Evolutionary conservation across 1,140 invertebrate genomes (phyloP).

Genomic region (Polypedilum vanderplanki): DNA sequence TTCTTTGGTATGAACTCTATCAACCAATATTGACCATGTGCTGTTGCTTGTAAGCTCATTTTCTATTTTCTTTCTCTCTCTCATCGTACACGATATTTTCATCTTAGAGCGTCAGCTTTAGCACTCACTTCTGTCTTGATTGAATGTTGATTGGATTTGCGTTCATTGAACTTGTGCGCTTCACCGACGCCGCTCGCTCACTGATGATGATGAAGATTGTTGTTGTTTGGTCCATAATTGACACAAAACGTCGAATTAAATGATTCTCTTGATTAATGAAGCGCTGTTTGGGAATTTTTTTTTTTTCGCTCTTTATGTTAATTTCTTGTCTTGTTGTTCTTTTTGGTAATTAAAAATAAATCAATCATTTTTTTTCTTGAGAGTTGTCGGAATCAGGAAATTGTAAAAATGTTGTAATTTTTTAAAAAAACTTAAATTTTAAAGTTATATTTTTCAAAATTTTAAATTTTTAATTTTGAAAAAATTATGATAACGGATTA

Average conservation of each 20-base stretch:
- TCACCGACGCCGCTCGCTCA: background rate
- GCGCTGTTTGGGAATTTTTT: too few species aligned
- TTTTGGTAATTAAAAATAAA: background rate
- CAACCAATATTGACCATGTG: background rate
- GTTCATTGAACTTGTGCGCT: constrained; percentile 8
- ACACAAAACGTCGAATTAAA: constrained; percentile 12
- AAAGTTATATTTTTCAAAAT: too few species aligned
- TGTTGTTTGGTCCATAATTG: background rate
- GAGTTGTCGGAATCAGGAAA: too few species aligned
- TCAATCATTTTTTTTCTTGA: background rate
- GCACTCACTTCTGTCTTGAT: background rate
- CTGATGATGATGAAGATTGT: background rate
- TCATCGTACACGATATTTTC: background rate
- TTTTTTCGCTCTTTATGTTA: too few species aligned
- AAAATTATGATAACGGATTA: too few species aligned
- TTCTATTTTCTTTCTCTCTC: background rate
- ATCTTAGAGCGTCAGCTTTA: background rate
- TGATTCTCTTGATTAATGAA: too few species aligned
- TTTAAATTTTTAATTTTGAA: too few species aligned
- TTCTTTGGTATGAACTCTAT: too few species aligned
- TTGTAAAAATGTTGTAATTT: too few species aligned
- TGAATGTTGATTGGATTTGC: constrained; percentile 17
- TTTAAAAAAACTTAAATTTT: too few species aligned
- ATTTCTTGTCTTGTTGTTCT: background rate
- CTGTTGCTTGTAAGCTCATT: too few species aligned